Percentiles rank a stretch among this genome's conserved stretches.
phyloP scores from a whole-genome alignment of 2,113 vertebrate species.

The Menura novaehollandiae region DNA sequence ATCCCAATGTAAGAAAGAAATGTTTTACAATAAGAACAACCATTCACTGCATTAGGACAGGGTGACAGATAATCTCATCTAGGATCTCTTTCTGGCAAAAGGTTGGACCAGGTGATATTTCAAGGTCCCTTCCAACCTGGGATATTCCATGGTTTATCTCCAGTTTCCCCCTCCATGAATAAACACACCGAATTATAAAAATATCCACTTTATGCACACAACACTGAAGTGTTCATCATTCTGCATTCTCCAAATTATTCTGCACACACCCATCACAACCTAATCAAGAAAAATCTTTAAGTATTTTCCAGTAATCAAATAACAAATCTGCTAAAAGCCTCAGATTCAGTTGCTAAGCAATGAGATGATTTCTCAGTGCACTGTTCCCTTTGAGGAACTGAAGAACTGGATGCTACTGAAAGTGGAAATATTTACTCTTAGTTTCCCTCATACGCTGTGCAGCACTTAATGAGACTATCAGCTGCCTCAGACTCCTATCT shows the following conservation, averaged over 20 bases:
- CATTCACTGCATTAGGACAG: not conserved
- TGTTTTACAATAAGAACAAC: not conserved
- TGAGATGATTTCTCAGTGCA: not conserved
- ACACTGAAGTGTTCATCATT: not conserved
- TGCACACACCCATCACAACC: not conserved
- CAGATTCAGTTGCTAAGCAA: conserved; percentile 16
- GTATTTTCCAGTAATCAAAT: conserved; percentile 12
- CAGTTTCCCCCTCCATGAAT: not conserved
- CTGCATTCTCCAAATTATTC: not conserved
- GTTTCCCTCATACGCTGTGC: not conserved
- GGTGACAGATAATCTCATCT: not conserved
- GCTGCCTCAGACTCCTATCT: not conserved
- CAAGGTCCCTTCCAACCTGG: not conserved
- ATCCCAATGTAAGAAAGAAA: not conserved
- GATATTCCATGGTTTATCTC: not conserved
- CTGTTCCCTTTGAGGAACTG: not conserved
- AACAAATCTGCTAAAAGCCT: not conserved
- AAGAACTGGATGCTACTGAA: not conserved
- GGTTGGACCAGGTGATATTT: not conserved
- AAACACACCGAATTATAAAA: not conserved
- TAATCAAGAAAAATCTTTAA: not conserved
- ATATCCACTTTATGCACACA: not conserved
- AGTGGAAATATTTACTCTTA: not conserved
- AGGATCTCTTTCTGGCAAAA: not conserved
- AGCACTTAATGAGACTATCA: not conserved